Conservation (phyloP, 2,797 vertebrate species). For the Sebastes melanostomus region DNA sequence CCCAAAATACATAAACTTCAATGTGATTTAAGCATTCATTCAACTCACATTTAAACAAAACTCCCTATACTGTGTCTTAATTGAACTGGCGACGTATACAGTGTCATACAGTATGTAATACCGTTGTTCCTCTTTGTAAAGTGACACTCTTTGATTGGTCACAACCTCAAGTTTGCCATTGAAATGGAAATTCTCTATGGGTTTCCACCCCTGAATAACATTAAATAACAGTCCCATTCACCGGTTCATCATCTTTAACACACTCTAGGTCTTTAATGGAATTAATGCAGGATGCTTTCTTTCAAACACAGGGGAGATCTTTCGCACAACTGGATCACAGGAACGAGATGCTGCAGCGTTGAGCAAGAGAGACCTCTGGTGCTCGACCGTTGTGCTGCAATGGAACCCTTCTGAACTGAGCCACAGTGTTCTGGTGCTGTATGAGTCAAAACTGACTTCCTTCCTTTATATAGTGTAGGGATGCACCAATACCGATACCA, state of each 20-base stretch:
- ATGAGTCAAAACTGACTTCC: neutral
- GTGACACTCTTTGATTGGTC: neutral
- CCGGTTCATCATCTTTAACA: neutral
- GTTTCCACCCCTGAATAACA: neutral
- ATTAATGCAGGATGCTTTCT: neutral
- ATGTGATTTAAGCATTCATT: neutral
- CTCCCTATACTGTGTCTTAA: neutral
- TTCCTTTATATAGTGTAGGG: no score
- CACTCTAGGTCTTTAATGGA: neutral
- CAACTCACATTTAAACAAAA: neutral
- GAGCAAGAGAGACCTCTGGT: constrained; percentile 66
- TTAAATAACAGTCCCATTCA: neutral
- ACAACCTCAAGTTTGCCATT: neutral
- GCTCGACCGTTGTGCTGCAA: constrained; percentile 17
- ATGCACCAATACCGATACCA: no score
- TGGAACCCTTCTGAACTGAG: neutral
- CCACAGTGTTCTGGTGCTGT: neutral
- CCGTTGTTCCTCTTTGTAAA: neutral
- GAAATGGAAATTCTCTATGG: constrained; percentile 21
- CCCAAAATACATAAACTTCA: neutral
- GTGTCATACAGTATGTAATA: neutral
- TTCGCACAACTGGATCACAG: neutral
- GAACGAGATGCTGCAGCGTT: neutral
- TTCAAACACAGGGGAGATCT: neutral
- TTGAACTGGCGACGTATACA: neutral